Conservation (phyloP, 2,888 invertebrate genomes). For the Phasia obesa region DNA sequence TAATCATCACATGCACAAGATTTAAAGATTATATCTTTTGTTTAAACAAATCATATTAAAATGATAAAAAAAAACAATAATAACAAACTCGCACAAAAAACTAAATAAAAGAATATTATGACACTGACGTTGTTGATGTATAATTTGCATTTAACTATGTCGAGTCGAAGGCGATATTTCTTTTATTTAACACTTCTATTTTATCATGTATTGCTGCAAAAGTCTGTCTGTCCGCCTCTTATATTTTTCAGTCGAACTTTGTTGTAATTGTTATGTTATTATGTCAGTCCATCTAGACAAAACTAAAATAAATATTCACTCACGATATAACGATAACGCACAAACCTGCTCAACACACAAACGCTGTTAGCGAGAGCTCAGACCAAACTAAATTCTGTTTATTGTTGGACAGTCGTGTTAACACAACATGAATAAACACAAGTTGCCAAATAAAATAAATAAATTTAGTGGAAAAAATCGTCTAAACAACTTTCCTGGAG, state of each 20-base stretch:
- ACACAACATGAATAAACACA: slow-evolving; percentile 29
- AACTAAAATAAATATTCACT: slow-evolving; percentile 50
- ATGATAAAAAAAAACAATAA: slow-evolving; percentile 13
- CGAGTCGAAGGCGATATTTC: slow-evolving; percentile 5
- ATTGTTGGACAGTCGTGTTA: slow-evolving; percentile 58
- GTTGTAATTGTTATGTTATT: slow-evolving; percentile 17
- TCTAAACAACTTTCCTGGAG: no score
- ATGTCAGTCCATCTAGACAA: slow-evolving; percentile 44
- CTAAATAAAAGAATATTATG: slow-evolving; percentile 46
- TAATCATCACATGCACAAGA: slow-evolving; percentile 30
- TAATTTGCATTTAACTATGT: slow-evolving; percentile 13
- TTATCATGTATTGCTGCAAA: slow-evolving; percentile 11
- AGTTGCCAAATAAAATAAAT: neutral
- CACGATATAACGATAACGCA: slow-evolving; percentile 45
- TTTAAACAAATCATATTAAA: slow-evolving; percentile 30
- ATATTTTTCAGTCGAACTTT: slow-evolving; percentile 8
- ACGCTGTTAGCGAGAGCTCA: slow-evolving; percentile 65
- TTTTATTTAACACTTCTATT: slow-evolving; percentile 26
- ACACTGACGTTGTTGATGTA: slow-evolving; percentile 53
- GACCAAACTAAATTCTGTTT: slow-evolving; percentile 68
- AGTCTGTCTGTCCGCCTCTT: neutral
- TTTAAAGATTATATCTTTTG: slow-evolving; percentile 16
- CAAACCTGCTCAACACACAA: slow-evolving; percentile 41
- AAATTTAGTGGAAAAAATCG: neutral
- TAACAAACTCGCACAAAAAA: neutral